Evolutionary conservation across 2,113 vertebrate species (phyloP).

Genomic region (Leucopternis melanops): DNA sequence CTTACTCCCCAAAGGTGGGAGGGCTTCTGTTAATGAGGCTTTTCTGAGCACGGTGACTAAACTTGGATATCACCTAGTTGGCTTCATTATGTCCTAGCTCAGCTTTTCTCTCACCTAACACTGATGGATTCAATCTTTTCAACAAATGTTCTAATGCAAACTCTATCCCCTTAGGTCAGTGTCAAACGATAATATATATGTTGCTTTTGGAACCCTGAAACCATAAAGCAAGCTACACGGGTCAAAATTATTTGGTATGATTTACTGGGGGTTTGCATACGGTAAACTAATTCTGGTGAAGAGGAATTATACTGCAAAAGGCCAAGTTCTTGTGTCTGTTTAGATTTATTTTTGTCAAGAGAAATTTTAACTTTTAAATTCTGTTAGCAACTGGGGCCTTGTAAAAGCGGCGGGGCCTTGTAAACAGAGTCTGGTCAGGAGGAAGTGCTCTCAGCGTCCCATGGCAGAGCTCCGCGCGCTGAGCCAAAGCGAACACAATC

Average conservation of each 20-base stretch:
- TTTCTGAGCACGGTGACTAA: background rate
- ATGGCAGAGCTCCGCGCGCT: background rate
- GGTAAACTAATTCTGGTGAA: background rate
- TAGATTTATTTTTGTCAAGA: background rate
- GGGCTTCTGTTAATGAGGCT: background rate
- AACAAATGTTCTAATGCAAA: background rate
- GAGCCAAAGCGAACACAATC: background rate
- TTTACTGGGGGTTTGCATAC: background rate
- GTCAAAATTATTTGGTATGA: background rate
- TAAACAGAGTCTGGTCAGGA: background rate
- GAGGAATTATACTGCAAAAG: background rate
- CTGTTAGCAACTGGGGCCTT: background rate
- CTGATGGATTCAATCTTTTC: background rate
- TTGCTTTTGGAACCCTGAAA: constrained; percentile 15
- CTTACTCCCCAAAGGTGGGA: background rate
- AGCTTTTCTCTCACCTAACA: background rate
- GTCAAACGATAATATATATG: background rate
- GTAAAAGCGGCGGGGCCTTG: background rate
- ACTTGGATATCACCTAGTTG: background rate
- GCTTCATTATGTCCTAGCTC: background rate
- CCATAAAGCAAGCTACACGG: background rate
- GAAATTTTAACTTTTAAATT: background rate
- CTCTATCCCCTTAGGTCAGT: background rate
- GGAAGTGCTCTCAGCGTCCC: background rate
- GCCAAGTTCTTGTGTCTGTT: background rate